Percentiles rank a stretch among this genome's conserved stretches.
Evolutionary conservation across 37 sponge, comb jelly and placozoan genomes (phyloP).

Genomic region (Aplysina aerophoba): DNA sequence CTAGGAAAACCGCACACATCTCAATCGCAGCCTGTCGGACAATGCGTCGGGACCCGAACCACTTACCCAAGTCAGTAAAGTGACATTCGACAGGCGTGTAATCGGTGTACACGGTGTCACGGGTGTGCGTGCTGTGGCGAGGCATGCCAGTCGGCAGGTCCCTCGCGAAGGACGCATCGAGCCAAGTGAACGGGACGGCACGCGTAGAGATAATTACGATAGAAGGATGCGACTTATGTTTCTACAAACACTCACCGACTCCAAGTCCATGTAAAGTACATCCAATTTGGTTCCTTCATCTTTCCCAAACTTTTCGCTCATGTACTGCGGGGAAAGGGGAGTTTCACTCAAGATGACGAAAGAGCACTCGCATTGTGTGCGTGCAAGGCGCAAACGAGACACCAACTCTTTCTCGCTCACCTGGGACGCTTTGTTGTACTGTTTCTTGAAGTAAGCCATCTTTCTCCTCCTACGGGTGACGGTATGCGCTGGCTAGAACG

Average conservation of each 20-base stretch:
- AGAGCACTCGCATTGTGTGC: not conserved
- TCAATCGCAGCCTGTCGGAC: no score
- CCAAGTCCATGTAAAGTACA: conserved; percentile 84
- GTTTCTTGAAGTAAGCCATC: conserved; percentile 58
- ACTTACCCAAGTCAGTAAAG: no score
- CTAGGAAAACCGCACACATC: no score
- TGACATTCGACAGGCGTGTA: no score
- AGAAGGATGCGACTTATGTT: not conserved
- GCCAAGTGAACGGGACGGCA: not conserved
- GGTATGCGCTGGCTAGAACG: not conserved
- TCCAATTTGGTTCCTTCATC: conserved; percentile 80
- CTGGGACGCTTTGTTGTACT: conserved; percentile 84
- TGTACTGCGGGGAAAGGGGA: no score
- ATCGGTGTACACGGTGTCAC: no score
- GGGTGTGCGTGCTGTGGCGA: no score
- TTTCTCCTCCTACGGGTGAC: not conserved
- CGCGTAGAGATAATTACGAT: not conserved
- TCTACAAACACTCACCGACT: conserved; percentile 59
- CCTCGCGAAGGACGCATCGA: no score
- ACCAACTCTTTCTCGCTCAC: conserved; percentile 24
- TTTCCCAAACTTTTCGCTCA: conserved; percentile 93
- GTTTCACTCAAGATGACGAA: no score
- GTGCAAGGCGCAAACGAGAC: not conserved
- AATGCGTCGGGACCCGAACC: no score
- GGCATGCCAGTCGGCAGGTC: no score